These are phyloP conservation scores for Phyllostomus hastatus DNA, from an alignment of 2,113 vertebrate genomes.

Conservation along the genomic window DNA sequence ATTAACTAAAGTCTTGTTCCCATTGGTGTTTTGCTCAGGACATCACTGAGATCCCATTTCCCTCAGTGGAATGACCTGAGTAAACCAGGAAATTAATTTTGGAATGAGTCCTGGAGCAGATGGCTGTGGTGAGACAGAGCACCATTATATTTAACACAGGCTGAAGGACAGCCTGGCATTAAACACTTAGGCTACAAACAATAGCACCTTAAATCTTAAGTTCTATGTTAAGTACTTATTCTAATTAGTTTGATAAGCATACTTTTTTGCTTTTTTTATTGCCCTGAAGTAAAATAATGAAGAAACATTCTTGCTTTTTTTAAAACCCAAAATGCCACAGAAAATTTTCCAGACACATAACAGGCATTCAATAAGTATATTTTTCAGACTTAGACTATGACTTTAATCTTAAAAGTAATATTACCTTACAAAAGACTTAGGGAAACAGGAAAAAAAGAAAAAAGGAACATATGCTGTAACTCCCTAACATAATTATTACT, in stretches of 20 bases:
- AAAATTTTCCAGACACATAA: not conserved
- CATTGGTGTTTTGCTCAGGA: not conserved
- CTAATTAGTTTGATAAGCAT: not conserved
- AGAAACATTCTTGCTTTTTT: conserved; percentile 9
- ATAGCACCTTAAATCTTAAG: not conserved
- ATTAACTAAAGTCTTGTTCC: conserved; percentile 19
- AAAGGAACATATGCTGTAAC: not conserved
- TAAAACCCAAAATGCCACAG: not conserved
- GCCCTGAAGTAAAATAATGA: not conserved
- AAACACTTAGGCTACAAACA: not conserved
- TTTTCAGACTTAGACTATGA: conserved; percentile 1
- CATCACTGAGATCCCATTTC: not conserved
- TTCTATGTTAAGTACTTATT: not conserved
- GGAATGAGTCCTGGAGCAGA: not conserved
- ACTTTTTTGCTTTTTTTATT: not conserved
- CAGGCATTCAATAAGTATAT: not conserved
- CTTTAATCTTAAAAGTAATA: conserved; percentile 30
- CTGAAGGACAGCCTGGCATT: not conserved
- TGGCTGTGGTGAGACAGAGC: not conserved
- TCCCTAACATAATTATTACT: not conserved
- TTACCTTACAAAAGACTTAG: not conserved
- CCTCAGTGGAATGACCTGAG: not conserved
- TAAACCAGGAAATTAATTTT: not conserved
- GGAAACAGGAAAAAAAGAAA: not conserved
- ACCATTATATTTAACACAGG: not conserved